A percentile compares a stretch with the other conserved stretches of the same genome.
These are phyloP conservation scores for Varanus salvator DNA, from an alignment of 2,113 vertebrate genomes.

Conservation along the genomic window DNA sequence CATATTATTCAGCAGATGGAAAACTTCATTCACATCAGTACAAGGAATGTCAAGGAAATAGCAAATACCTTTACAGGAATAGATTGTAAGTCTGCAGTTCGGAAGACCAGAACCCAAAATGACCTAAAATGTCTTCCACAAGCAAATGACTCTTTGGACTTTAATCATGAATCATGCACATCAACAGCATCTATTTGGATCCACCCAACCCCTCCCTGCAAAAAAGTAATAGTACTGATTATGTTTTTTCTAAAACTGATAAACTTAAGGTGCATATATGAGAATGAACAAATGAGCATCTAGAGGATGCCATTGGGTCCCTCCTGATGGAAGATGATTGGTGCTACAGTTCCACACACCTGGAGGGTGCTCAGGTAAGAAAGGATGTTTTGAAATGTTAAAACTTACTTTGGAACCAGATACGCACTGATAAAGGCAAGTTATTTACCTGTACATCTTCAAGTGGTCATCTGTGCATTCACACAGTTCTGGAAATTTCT, in stretches of 20 bases:
- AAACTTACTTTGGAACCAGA: too few relatives aligned
- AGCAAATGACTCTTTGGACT: background rate
- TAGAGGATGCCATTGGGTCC: background rate
- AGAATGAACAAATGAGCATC: background rate
- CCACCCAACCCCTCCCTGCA: background rate
- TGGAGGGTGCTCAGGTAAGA: too few relatives aligned
- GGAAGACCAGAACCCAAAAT: background rate
- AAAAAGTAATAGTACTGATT: background rate
- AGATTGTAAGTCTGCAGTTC: background rate
- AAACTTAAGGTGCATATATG: background rate
- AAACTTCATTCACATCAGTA: constrained; percentile 95
- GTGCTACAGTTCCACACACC: too few relatives aligned
- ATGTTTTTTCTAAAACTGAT: background rate
- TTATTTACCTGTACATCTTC: too few relatives aligned
- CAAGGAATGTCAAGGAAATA: constrained; percentile 83
- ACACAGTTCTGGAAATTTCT: too few relatives aligned
- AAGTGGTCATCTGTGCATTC: too few relatives aligned
- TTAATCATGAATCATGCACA: background rate
- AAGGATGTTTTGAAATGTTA: too few relatives aligned
- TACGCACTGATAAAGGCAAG: too few relatives aligned
- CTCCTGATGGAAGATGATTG: too few relatives aligned
- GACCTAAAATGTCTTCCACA: background rate
- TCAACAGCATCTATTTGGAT: background rate
- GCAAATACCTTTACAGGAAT: background rate
- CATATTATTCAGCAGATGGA: constrained; percentile 96